Base-by-base conservation (phyloP, 2,113 vertebrate species). In the Salvator merianae region DNA sequence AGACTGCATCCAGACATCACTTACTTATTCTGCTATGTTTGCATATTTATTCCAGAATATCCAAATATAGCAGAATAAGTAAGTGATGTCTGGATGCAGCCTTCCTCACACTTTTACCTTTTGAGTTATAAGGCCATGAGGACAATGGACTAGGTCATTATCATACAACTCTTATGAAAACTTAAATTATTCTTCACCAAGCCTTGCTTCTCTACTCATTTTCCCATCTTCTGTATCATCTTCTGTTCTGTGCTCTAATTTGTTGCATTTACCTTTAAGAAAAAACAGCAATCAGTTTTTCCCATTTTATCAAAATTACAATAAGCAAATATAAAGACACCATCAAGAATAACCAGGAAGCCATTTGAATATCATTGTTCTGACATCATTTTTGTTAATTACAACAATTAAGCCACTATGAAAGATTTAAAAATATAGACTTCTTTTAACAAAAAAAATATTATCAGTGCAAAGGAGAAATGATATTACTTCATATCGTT, bases 311-410 rank as follows among this genome's bases (percentile, higher is more conserved):
- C 77, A 26, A 62, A 47, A 30, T 47, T 36, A 20, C 20, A 59
- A 20, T 59, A 20, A 22, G 20, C 14, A 59, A 20, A 59, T 16
- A 59, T 16, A 20, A 53, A 59, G 55, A 55, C 16, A 55, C 16
- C 10, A 55, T 69, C 13, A 90, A 47, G 55, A 65, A 70, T 71
- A 81, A 70, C 2, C 13, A 81, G 26, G 71, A 81, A 86, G 88
- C 53, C 20, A 83, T 71, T 77, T 16, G 2, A 26, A 14, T 76
- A 5, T 40, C 73, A 88, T 88, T 90, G 77, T 53, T 77, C 14
- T 71, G 16, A 5, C 8, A 26, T 47, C 62, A 62, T 71, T 79
- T 62, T 79, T 85, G 38, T 65, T 16, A 72, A 47, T 63, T 73
- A 65, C 70, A 53, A 55, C 47, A 81, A 32, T 16, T 59, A 69